These are phyloP conservation scores for Arvicanthis niloticus DNA, from an alignment of 2,113 vertebrate species.

Conservation along the genomic window DNA sequence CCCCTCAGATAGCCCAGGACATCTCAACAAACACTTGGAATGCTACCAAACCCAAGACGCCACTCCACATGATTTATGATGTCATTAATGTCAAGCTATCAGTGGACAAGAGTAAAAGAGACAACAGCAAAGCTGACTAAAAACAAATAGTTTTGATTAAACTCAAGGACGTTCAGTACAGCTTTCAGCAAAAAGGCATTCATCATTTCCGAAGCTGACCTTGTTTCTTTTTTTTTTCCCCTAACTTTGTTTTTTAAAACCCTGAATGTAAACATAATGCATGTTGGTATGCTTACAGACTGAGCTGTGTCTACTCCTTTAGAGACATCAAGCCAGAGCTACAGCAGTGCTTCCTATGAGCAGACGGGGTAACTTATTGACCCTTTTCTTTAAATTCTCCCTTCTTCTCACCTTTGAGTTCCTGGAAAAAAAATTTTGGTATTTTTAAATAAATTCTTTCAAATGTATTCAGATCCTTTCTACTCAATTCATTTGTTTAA, in stretches of 20 bases:
- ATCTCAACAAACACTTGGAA: conserved; percentile 92
- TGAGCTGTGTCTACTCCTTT: conserved; percentile 62
- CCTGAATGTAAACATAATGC: conserved; percentile 88
- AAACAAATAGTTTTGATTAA: conserved; percentile 99
- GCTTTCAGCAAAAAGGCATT: conserved; percentile 98
- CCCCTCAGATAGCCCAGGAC: conserved; percentile 88
- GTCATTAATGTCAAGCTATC: conserved; percentile 99
- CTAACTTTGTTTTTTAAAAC: conserved; percentile 77
- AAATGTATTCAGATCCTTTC: conserved; percentile 4
- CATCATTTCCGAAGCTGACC: conserved; percentile 97
- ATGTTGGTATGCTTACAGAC: conserved; percentile 78
- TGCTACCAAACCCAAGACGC: conserved; percentile 94
- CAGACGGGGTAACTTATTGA: conserved; percentile 66
- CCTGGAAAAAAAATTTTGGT: conserved; percentile 70
- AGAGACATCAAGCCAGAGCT: conserved; percentile 60
- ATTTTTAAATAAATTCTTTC: conserved; percentile 67
- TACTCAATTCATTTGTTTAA: neutral
- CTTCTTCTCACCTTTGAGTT: conserved; percentile 55
- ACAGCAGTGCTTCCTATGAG: neutral
- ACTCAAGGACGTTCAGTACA: conserved; percentile 98
- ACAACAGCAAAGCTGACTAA: conserved; percentile 97
- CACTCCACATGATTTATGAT: conserved; percentile 98
- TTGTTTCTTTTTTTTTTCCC: conserved; percentile 82
- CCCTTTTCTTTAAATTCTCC: conserved; percentile 63
- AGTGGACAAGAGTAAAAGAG: conserved; percentile 98